These are phyloP conservation scores for Nephrotoma appendiculata DNA, from an alignment of 2,888 invertebrate species.

Conservation along the genomic window DNA sequence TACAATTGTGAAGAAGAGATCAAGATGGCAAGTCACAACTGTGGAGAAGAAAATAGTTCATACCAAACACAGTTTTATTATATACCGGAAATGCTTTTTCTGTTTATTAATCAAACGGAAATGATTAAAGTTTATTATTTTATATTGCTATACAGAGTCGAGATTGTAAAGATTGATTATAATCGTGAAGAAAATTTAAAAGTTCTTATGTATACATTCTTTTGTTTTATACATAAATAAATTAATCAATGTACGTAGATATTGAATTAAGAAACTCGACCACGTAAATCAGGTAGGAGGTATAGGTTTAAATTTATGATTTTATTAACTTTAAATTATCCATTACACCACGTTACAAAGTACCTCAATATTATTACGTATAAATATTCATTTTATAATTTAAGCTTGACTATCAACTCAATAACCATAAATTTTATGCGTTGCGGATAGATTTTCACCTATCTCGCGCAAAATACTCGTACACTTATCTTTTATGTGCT, in stretches of 20 bases:
- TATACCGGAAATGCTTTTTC: not conserved
- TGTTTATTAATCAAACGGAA: not conserved
- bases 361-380: not conserved
- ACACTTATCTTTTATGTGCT: not conserved
- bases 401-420: not conserved
- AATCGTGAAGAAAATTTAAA: not conserved
- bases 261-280: not conserved
- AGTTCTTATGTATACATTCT: not conserved
- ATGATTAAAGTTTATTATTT: not conserved
- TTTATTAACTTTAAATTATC: not conserved
- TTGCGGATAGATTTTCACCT: not conserved
- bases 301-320: not conserved
- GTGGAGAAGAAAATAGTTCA: not conserved
- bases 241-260: not conserved
- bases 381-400: not conserved
- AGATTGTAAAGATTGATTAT: not conserved
- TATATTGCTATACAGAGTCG: not conserved
- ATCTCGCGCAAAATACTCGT: not conserved
- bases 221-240: not conserved
- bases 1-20: not conserved
- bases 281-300: not conserved
- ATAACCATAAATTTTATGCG: not conserved
- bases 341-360: not conserved
- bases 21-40: not conserved
- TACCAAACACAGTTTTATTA: not conserved